Percentiles rank a stretch among this genome's conserved stretches.
Evolutionary conservation across 1,140 invertebrate species (phyloP).

Genomic region (Drosophila takahashii): DNA sequence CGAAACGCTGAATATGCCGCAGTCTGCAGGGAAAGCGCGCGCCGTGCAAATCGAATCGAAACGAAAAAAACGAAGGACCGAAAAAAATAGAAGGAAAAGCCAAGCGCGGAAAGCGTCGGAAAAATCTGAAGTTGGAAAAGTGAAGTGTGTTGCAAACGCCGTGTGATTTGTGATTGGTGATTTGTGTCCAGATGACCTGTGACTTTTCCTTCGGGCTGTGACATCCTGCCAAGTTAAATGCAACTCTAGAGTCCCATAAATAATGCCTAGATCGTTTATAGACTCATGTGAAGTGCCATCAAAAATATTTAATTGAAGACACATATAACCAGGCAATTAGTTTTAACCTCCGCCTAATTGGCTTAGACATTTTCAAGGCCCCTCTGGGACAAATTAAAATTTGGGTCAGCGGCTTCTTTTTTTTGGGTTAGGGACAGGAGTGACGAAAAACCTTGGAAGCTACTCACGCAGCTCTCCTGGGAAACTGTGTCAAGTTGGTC

Average conservation of each 20-base stretch:
- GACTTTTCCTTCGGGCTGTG: conserved; percentile 20
- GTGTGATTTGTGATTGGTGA: conserved; percentile 16
- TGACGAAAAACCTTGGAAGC: conserved; percentile 25
- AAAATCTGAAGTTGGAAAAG: conserved; percentile 18
- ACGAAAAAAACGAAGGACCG: conserved; percentile 18
- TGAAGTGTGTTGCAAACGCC: conserved; percentile 7
- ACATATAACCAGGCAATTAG: conserved; percentile 4
- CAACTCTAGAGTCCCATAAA: conserved; percentile 31
- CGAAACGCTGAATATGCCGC: conserved; percentile 77
- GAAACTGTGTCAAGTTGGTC: conserved; percentile 72
- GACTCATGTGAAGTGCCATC: not conserved
- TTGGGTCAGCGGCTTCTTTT: conserved; percentile 48
- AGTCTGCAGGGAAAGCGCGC: conserved; percentile 78
- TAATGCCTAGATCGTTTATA: conserved; percentile 29
- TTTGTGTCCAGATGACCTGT: not conserved
- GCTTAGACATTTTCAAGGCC: conserved; percentile 52
- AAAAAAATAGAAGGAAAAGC: conserved; percentile 19
- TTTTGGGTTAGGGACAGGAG: not conserved
- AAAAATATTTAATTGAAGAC: conserved; percentile 6
- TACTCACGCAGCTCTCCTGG: conserved; percentile 51
- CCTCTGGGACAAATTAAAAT: conserved; percentile 48
- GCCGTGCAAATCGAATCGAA: conserved; percentile 55
- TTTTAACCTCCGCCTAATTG: conserved; percentile 44
- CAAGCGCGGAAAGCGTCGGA: conserved; percentile 29
- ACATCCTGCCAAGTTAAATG: conserved; percentile 65